Evolutionary conservation across 1,140 invertebrate species (phyloP), one percentile per base, ranked within the genome.

Genomic region (Trichonephila inaurata): DNA sequence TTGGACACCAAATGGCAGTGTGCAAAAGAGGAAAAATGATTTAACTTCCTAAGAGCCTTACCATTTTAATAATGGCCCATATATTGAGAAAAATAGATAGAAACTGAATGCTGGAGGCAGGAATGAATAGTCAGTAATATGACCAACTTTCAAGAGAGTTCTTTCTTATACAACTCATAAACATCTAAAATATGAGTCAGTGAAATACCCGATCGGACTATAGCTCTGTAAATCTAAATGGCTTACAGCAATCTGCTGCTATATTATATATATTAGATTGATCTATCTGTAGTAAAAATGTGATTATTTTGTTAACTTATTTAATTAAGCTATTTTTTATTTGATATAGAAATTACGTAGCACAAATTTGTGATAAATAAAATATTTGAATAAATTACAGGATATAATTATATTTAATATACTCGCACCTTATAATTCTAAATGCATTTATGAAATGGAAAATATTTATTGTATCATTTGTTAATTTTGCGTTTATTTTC

Each of bases 51-150:
- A 69, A 69, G 66, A 69, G 28, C 2, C 12, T 16, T 40, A 77
- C 28, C 14, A 40, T 18, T 33, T 18, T 28, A 33, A 40, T 40
- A 16, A 77, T 33, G 28, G 18, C 33, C 40, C 12, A 16, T 77
- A 33, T 28, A 14, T 33, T 40, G 6, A 33, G 28, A 77, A 77
- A 77, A 40, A 33, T 77, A 77, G 14, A 33, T 77, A 33, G 33
- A 77, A 77, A 77, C 72, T 40, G 72, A 77, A 77, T 77, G 33
- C 18, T 40, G 28, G 28, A 77, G 18, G 72, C 72, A 77, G 33
- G 72, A 77, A 40, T 77, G 28, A 77, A 40, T 77, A 33, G 72
- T 40, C 28, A 77, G 12, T 3, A 40, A 77, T 40, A 14, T 33
- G 28, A 77, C 28, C 72, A 33, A 40, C 72, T 77, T 77, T 77